Conservation (phyloP, 1,140 invertebrate species). For the Bursaphelenchus mucronatus region DNA sequence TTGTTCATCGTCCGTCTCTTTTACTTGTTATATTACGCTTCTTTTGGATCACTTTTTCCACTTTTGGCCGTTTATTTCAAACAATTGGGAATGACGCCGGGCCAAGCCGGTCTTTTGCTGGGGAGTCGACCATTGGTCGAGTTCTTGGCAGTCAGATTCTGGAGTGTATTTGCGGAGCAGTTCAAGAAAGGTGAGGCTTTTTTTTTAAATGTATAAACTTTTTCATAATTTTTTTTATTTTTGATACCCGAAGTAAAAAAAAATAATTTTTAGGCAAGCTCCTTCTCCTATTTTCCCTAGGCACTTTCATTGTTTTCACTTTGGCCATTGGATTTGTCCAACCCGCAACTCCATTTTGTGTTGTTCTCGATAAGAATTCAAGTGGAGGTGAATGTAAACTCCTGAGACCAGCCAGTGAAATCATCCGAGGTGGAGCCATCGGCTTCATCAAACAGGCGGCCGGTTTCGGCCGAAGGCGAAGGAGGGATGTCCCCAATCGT, state of each 20-base stretch:
- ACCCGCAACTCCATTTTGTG: constrained; percentile 81
- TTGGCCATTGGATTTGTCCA: constrained; percentile 88
- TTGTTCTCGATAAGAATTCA: constrained; percentile 71
- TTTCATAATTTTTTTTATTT: too few species aligned
- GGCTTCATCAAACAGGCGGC: constrained; percentile 53
- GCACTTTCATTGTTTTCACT: constrained; percentile 93
- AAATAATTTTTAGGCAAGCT: constrained; percentile 69
- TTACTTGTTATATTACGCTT: constrained; percentile 99
- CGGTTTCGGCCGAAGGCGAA: constrained; percentile 43
- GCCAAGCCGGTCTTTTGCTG: constrained; percentile 68
- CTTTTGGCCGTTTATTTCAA: constrained; percentile 97
- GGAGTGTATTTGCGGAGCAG: constrained; percentile 84
- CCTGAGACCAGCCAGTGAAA: constrained; percentile 50
- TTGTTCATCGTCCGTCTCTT: constrained; percentile 88
- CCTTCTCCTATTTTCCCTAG: constrained; percentile 80
- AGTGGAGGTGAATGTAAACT: constrained; percentile 57
- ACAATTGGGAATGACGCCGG: constrained; percentile 68
- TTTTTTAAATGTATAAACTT: too few species aligned
- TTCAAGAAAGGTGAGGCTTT: constrained; percentile 66
- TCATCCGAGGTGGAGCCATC: constrained; percentile 52
- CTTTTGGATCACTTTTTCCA: constrained; percentile 94
- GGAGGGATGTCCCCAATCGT: constrained; percentile 39
- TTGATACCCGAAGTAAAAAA: too few species aligned
- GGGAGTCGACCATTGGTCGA: constrained; percentile 91
- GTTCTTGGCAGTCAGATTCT: constrained; percentile 93